Evolutionary conservation across 2,113 vertebrate genomes (phyloP).

Genomic region (Caracal caracal): DNA sequence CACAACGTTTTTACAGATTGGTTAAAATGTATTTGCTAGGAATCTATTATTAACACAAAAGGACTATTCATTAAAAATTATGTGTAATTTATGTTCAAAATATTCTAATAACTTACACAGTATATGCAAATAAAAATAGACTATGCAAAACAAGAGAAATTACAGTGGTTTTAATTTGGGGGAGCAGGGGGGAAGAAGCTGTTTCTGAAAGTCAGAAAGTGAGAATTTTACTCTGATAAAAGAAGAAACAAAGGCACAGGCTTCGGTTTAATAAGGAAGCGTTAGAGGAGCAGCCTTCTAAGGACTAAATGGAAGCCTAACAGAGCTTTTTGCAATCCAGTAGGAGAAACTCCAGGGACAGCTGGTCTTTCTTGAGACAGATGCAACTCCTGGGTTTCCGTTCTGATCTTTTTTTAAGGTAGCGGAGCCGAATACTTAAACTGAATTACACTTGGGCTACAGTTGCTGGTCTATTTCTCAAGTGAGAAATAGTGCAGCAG

Average conservation of each 20-base stretch:
- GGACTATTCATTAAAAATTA: not conserved
- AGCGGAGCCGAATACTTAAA: not conserved
- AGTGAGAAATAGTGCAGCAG: not conserved
- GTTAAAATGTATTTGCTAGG: not conserved
- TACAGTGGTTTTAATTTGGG: not conserved
- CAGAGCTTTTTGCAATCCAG: not conserved
- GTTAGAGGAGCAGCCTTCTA: not conserved
- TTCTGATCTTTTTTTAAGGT: not conserved
- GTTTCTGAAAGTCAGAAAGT: not conserved
- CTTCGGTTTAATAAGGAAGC: not conserved
- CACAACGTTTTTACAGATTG: not conserved
- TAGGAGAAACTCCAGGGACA: not conserved
- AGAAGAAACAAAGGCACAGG: not conserved
- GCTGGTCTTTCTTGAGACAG: not conserved
- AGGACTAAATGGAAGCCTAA: not conserved
- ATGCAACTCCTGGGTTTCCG: not conserved
- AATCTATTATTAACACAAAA: not conserved
- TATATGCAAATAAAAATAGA: constrained; percentile 13
- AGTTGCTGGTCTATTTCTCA: not conserved
- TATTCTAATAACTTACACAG: not conserved
- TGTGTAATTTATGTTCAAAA: not conserved
- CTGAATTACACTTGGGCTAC: not conserved
- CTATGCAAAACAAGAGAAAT: constrained; percentile 20
- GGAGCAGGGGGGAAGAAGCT: not conserved
- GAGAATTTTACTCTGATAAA: not conserved